phyloP scores from a whole-genome alignment of 1,140 invertebrate species.

The Drosophila pseudoobscura region DNA sequence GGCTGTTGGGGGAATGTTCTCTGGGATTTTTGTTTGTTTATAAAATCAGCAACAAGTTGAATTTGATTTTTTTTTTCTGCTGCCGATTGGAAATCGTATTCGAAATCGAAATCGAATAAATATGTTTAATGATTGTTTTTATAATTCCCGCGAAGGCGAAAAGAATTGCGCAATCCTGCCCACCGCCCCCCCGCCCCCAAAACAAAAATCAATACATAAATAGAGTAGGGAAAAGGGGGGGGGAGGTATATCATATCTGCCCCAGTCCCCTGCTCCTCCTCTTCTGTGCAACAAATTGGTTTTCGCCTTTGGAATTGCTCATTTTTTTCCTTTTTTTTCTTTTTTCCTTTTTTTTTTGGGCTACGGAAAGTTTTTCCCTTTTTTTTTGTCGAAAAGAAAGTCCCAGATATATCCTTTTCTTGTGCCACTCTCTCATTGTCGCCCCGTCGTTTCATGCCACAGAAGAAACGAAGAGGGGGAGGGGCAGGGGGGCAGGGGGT shows the following conservation, averaged over 20 bases:
- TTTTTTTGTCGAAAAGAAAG: conserved; percentile 43
- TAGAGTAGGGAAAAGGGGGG: no score
- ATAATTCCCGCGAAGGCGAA: conserved; percentile 53
- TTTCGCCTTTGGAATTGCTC: conserved; percentile 35
- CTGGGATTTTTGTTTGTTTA: conserved; percentile 59
- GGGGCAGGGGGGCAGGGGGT: no score
- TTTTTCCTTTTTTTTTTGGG: conserved; percentile 35
- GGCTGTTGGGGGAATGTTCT: conserved; percentile 37
- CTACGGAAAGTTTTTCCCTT: conserved; percentile 17
- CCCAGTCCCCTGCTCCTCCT: background rate
- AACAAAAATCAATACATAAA: conserved; percentile 64
- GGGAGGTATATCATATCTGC: conserved; percentile 23
- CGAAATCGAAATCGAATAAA: conserved; percentile 37
- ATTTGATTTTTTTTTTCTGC: conserved; percentile 11
- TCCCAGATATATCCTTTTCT: conserved; percentile 32
- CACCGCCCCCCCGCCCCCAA: conserved; percentile 31
- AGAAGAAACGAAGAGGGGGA: conserved; percentile 6
- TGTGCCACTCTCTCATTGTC: conserved; percentile 3
- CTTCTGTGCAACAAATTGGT: conserved; percentile 49
- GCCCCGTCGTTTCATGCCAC: conserved; percentile 2
- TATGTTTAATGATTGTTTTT: conserved; percentile 78
- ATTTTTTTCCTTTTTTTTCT: conserved; percentile 61
- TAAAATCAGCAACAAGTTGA: conserved; percentile 71
- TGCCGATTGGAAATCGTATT: conserved; percentile 1
- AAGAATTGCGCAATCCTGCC: conserved; percentile 72